phyloP scores from a whole-genome alignment of 92 coral and sea anemone genomes.

The Epizoanthus scotinus region DNA sequence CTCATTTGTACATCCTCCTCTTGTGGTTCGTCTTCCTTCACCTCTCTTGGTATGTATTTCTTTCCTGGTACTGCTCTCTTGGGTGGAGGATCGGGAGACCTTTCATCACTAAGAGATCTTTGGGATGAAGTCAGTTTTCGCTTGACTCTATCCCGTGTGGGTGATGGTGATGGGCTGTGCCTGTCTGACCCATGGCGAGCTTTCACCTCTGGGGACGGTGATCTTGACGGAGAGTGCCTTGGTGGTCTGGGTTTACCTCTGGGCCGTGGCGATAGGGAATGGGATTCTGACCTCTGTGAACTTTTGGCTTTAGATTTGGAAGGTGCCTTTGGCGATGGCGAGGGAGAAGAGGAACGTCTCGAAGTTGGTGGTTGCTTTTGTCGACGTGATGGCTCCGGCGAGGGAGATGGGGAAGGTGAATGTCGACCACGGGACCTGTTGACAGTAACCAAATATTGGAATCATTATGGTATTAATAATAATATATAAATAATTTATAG shows the following conservation, averaged over 20 bases:
- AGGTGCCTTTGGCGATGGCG: constrained; percentile 16
- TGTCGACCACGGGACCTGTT: constrained; percentile 37
- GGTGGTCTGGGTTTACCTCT: constrained; percentile 26
- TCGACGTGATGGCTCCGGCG: constrained; percentile 35
- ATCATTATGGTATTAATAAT: too few species aligned
- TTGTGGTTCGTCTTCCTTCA: constrained; percentile 21
- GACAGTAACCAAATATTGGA: background rate
- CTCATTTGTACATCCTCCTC: background rate
- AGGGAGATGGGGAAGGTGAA: constrained; percentile 53
- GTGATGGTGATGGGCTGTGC: constrained; percentile 40
- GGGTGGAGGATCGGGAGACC: constrained; percentile 59
- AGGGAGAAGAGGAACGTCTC: constrained; percentile 43
- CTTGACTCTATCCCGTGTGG: constrained; percentile 60
- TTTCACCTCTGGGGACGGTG: constrained; percentile 46
- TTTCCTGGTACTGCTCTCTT: constrained; percentile 49
- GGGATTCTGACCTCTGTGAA: constrained; percentile 51
- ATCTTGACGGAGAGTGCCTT: constrained; percentile 35
- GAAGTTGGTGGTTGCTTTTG: constrained; percentile 38
- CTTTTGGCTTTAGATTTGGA: constrained; percentile 38
- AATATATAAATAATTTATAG: too few species aligned
- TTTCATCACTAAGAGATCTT: constrained; percentile 71
- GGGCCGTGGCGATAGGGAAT: constrained; percentile 52
- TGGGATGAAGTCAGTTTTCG: constrained; percentile 46
- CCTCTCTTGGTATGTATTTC: constrained; percentile 16
- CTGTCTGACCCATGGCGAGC: background rate